phyloP scores from a whole-genome alignment of 2,113 vertebrate species.

The Pterocles gutturalis region DNA sequence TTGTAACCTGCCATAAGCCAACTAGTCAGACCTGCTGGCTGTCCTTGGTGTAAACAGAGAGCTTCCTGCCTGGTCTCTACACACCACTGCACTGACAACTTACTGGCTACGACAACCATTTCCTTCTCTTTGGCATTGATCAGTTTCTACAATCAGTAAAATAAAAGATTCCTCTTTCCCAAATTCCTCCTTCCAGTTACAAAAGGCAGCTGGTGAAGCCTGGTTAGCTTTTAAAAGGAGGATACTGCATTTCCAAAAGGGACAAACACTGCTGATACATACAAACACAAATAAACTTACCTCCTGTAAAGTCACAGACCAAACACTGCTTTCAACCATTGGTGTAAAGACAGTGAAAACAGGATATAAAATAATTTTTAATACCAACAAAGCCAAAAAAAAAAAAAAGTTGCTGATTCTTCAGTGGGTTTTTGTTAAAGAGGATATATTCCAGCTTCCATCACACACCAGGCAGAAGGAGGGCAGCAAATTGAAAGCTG shows the following conservation, averaged over 20 bases:
- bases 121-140: not conserved
- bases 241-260: conserved; percentile 78
- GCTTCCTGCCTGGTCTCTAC: not conserved
- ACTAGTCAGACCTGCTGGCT: conserved; percentile 14
- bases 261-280: conserved; percentile 61
- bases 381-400: conserved; percentile 56
- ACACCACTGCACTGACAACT: not conserved
- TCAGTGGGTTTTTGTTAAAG: not conserved
- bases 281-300: conserved; percentile 81
- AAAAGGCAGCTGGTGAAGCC: not conserved
- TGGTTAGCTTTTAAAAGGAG: conserved; percentile 72
- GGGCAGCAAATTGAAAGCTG: not conserved
- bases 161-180: not conserved
- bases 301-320: conserved; percentile 80
- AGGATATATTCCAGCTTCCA: not conserved
- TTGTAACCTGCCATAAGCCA: not conserved
- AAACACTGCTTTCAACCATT: conserved; percentile 82
- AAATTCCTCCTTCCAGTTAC: not conserved
- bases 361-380: conserved; percentile 71
- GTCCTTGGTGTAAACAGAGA: not conserved
- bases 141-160: not conserved
- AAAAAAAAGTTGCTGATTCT: conserved; percentile 37
- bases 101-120: not conserved
- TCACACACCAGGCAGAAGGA: not conserved
- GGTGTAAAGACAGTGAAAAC: conserved; percentile 77